Conservation (phyloP, 2,888 invertebrate genomes). For the Zootermopsis nevadensis region DNA sequence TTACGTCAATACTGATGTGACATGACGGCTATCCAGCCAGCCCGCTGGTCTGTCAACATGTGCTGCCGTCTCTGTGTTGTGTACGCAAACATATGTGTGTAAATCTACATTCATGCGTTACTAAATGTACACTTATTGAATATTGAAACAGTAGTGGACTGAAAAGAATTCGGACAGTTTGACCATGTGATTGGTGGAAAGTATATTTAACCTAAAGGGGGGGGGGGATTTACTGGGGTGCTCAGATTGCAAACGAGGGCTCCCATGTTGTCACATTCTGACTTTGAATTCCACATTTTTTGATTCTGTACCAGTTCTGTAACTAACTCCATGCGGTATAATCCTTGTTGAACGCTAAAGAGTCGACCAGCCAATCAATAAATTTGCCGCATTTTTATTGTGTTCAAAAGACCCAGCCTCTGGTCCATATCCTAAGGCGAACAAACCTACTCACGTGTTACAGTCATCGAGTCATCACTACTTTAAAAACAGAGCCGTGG, state of each 20-base stretch:
- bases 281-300: slow-evolving; percentile 51
- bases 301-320: not conserved
- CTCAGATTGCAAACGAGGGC: not conserved
- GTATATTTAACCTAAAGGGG: not conserved
- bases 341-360: no score
- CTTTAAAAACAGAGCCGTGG: no score
- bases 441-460: no score
- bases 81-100: not conserved
- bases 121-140: slow-evolving; percentile 19
- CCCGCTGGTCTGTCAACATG: slow-evolving; percentile 12
- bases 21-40: not conserved
- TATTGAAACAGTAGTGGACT: slow-evolving; percentile 4
- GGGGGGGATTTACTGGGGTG: not conserved
- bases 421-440: no score
- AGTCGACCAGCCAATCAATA: no score
- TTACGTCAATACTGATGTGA: slow-evolving; percentile 23
- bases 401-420: no score
- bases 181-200: not conserved
- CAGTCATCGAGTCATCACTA: no score
- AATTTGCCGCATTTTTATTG: no score
- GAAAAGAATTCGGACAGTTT: not conserved
- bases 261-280: not conserved
- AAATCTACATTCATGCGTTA: slow-evolving; percentile 14
- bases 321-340: no score
- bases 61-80: not conserved